These are phyloP conservation scores for Trachymyrmex septentrionalis DNA, from an alignment of 1,140 invertebrate genomes.

Conservation along the genomic window DNA sequence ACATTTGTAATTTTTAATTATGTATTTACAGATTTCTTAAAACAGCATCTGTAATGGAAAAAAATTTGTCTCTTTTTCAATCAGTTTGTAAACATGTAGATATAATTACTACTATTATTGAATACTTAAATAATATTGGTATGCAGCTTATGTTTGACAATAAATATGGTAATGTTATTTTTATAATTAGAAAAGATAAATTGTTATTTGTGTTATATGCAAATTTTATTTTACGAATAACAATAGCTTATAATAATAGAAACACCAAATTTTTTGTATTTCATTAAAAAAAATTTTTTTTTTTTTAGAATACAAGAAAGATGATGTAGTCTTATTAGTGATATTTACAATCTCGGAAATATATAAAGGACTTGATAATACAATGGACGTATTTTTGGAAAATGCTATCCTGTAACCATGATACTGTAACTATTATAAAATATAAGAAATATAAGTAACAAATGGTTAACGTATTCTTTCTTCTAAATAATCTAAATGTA, in stretches of 20 bases:
- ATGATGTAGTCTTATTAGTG: not conserved
- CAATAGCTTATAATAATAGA: not conserved
- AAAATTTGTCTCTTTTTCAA: slow-evolving; percentile 18
- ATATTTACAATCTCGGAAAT: not conserved
- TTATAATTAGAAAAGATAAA: not conserved
- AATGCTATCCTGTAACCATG: not conserved
- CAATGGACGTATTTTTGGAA: not conserved
- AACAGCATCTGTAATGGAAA: not conserved
- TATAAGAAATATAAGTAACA: too few relatives aligned
- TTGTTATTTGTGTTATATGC: not conserved
- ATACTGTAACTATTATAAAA: not conserved
- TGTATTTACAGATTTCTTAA: slow-evolving; percentile 27
- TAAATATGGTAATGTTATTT: slow-evolving; percentile 4
- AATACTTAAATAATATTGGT: not conserved
- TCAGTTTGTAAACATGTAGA: not conserved
- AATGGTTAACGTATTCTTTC: too few relatives aligned
- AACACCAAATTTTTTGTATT: not conserved
- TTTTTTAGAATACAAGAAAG: not conserved
- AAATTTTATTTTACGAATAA: not conserved
- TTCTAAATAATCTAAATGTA: too few relatives aligned
- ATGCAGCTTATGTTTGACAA: not conserved
- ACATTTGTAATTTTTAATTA: not conserved
- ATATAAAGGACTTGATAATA: not conserved
- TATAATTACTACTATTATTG: not conserved
- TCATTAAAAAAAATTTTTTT: not conserved